Base-by-base conservation (phyloP, 2,113 vertebrate genomes). In the Rousettus leschenaultii region DNA sequence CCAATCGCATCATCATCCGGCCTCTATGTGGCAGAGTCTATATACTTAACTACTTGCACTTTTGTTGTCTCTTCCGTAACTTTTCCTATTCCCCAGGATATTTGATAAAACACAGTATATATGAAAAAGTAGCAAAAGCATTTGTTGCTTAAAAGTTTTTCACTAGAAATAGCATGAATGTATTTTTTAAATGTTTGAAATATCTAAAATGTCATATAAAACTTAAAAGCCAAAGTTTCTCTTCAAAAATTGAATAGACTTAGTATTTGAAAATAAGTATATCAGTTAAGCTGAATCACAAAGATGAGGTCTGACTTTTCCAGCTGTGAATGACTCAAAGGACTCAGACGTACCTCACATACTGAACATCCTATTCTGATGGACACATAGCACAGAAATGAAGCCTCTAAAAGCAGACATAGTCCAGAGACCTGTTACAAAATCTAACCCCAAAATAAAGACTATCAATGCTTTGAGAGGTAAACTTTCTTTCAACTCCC, bases 301-400 rank as follows among this genome's bases (percentile, higher is more conserved):
- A 70, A 94, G 73, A 82, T 45, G 80, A 83, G 79, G 74, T 75
- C 90, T 0, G 48, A 86, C 26, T 43, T 95, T 55, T 85, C 96
- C 95, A 92, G 93, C 96, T 97, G 95, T 84, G 78, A 75, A 78
- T 96, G 93, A 97, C 86, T 97, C 95, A 95, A 90, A 74, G 88
- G 86, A 70, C 48, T 63, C 33, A 73, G 13, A 70, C 1, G n/a
- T 75, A 21, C 68, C 91, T 86, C 89, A 30, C 95, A 96, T 96
- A 86, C 74, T 96, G 96, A 74, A 93, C 97, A 97, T 97, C 95
- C 93, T 96, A 80, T 96, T 96, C 95, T 51, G 61, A 93, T 83
- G 89, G 93, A 38, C 55, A 74, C 96, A 94, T 7, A n/a, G 73
- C 85, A 22, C 93, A 85, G 93, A 86, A 96, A 94, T 55, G 71